Evolutionary conservation across 2,113 vertebrate genomes (phyloP).

Genomic region (Aepyceros melampus): DNA sequence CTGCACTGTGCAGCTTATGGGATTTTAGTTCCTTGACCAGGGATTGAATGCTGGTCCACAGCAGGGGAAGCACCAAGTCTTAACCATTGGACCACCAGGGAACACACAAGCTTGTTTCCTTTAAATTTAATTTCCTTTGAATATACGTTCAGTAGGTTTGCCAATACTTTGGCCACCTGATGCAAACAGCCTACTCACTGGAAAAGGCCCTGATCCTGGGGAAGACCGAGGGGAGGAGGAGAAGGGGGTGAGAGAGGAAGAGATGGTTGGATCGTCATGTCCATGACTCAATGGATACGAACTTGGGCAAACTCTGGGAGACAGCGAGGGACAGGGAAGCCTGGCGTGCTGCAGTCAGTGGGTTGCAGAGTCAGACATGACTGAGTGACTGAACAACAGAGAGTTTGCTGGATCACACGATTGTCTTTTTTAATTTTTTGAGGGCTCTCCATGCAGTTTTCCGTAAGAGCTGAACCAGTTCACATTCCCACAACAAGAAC

Average conservation of each 20-base stretch:
- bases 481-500: background rate
- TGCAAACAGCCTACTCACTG: background rate
- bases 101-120: background rate
- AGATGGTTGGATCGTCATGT: background rate
- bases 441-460: background rate
- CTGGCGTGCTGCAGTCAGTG: background rate
- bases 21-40: background rate
- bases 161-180: background rate
- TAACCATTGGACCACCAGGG: background rate
- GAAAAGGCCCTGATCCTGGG: background rate
- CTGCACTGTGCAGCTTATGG: background rate
- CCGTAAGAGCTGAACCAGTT: background rate
- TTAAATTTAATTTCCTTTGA: background rate
- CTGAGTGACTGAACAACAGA: background rate
- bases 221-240: background rate
- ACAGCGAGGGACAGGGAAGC: background rate
- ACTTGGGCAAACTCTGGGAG: background rate
- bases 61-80: background rate
- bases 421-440: background rate
- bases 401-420: background rate
- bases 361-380: background rate
- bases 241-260: background rate
- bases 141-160: background rate
- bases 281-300: background rate
- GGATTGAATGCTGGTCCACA: background rate